These are phyloP conservation scores for Malurus alboscapulatus DNA, from an alignment of 2,113 vertebrate species.

Conservation along the genomic window DNA sequence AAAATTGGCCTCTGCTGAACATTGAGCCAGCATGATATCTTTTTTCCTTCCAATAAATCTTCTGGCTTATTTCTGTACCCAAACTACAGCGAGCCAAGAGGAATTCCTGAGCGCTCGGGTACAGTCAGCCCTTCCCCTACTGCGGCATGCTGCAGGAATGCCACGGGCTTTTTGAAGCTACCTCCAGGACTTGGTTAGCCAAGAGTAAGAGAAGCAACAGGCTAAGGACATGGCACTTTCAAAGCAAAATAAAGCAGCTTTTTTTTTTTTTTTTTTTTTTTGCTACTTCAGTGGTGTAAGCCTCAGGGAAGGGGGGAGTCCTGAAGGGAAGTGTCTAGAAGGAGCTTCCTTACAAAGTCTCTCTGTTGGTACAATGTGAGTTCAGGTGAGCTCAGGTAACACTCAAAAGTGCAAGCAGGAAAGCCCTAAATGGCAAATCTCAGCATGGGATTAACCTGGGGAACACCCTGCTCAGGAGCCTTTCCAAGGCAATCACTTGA, in stretches of 20 bases:
- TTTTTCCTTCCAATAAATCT: conserved; percentile 36
- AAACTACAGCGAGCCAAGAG: neutral
- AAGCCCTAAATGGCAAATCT: neutral
- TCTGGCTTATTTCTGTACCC: conserved; percentile 14
- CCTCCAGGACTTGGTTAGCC: neutral
- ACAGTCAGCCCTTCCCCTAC: neutral
- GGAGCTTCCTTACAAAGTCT: neutral
- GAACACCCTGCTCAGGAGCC: neutral
- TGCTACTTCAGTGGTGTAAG: neutral
- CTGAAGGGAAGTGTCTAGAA: neutral
- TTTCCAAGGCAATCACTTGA: neutral
- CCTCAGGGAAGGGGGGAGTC: neutral
- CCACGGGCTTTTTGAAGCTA: neutral
- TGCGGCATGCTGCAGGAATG: neutral
- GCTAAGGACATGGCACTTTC: neutral
- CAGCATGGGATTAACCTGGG: neutral
- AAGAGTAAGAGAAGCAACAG: neutral
- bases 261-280: neutral
- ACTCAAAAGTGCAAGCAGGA: neutral
- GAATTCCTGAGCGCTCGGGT: neutral
- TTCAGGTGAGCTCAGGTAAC: neutral
- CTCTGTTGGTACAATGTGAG: neutral
- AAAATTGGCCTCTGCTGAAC: neutral
- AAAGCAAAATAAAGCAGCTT: neutral
- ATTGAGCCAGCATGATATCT: neutral